Base-by-base conservation (phyloP, 2,113 vertebrate species). In the Amphiprion percula region DNA sequence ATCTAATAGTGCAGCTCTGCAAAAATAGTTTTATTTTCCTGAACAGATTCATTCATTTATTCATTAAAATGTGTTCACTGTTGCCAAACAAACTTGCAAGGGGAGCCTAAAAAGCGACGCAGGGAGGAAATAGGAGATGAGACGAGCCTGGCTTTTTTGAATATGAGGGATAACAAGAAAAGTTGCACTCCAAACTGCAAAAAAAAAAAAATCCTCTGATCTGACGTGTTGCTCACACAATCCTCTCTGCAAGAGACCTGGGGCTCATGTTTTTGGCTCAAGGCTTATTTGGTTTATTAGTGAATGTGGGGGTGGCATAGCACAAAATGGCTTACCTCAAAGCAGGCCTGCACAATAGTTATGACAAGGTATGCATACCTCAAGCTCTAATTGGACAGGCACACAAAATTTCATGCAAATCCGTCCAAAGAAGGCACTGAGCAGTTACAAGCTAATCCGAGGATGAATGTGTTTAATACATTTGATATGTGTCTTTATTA, bases 331-430 rank as follows among this genome's bases (percentile, higher is more conserved):
- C 80, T 90, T 68, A 87, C 77, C 77, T 90, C 83, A 80, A 77
- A 83, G 69, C 71, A 79, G 64, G 58, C 37, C 66, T 33, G 65
- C 59, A 80, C 76, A 79, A 76, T 79, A 82, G 54, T 80, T 72
- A 78, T 83, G 80, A 90, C 86, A 89, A 87, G 76, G 85, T 90
- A 78, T 67, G 49, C 68, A 44, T 52, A 67, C 41, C 59, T 67
- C 47, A 67, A 80, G 70, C 77, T 46, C 52, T 89, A 90, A 91
- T 89, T 86, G 87, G 79, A 86, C 80, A 80, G 14, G 71, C 59
- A 63, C 56, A 87, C 41, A 37, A 77, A 74, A 86, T 84, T 77
- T 83, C 63, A 85, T 89, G 86, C 78, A 90, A 90, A 91, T 85
- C 86, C 81, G 62, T 85, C 70, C 0, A 2, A 67, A 65, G 41